These are phyloP conservation scores for Drosophila leontia DNA, from an alignment of 1,140 invertebrate genomes.

Conservation along the genomic window DNA sequence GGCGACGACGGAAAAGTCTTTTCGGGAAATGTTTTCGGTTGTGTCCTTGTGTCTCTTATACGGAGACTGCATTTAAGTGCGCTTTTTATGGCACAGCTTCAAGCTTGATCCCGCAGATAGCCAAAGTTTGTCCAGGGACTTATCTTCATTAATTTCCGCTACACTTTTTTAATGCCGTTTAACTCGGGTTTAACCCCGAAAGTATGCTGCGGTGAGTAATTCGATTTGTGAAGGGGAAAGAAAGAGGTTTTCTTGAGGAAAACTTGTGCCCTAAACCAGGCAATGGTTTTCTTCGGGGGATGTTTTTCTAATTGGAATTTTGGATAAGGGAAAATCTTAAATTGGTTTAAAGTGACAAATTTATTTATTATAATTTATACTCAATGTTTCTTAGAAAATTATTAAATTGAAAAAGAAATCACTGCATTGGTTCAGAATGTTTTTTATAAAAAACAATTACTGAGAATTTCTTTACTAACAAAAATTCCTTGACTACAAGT, in stretches of 20 bases:
- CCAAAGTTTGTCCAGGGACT: slow-evolving; percentile 43
- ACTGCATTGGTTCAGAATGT: too few relatives aligned
- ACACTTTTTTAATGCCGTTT: slow-evolving; percentile 34
- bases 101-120: slow-evolving; percentile 40
- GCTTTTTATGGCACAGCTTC: slow-evolving; percentile 29
- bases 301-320: slow-evolving; percentile 1
- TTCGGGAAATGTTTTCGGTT: slow-evolving; percentile 23
- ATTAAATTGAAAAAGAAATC: too few relatives aligned
- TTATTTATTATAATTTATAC: too few relatives aligned
- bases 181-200: slow-evolving; percentile 32
- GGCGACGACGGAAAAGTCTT: slow-evolving; percentile 24
- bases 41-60: slow-evolving; percentile 26
- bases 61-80: slow-evolving; percentile 47
- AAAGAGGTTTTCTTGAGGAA: neutral
- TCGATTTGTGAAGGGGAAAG: neutral
- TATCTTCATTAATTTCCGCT: slow-evolving; percentile 43
- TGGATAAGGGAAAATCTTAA: too few relatives aligned
- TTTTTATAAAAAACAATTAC: too few relatives aligned
- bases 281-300: neutral
- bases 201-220: slow-evolving; percentile 14
- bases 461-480: too few relatives aligned
- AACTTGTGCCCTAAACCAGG: slow-evolving; percentile 10
- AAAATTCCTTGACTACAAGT: too few relatives aligned
- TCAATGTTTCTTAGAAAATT: too few relatives aligned
- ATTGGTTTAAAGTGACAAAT: too few relatives aligned